Conservation (phyloP, 2,113 vertebrate species). For the Siphamia tubifer region DNA sequence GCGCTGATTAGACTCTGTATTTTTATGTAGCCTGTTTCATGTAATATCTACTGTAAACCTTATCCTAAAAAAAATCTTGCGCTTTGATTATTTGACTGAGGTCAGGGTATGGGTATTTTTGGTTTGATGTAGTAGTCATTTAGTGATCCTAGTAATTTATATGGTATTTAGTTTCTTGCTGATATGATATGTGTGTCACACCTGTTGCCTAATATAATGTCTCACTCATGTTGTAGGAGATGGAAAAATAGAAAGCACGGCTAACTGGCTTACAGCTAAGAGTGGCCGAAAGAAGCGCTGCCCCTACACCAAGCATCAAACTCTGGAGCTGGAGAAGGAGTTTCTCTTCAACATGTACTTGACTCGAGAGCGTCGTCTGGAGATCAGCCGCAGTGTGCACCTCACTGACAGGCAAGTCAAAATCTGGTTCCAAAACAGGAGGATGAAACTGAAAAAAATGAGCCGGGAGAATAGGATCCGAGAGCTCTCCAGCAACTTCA, state of each 20-base stretch:
- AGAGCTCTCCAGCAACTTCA: conserved; percentile 96
- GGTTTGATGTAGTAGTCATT: no score
- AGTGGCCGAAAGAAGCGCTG: conserved; percentile 98
- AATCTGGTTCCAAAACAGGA: conserved; percentile 99
- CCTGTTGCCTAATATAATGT: conserved; percentile 52
- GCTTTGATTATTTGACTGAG: not conserved
- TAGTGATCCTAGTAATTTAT: no score
- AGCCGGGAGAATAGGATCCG: conserved; percentile 97
- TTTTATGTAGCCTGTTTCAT: no score
- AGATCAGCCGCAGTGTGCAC: conserved; percentile 98
- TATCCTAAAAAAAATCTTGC: no score
- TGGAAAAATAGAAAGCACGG: conserved; percentile 88
- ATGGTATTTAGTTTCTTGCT: not conserved
- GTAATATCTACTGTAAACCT: no score
- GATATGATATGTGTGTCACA: not conserved
- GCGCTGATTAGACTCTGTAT: no score
- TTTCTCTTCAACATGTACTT: conserved; percentile 99
- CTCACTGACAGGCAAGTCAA: conserved; percentile 99
- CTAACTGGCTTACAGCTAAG: conserved; percentile 97
- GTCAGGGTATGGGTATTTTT: not conserved
- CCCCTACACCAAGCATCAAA: conserved; percentile 98
- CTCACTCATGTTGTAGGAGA: conserved; percentile 82
- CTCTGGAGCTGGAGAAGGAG: conserved; percentile 99
- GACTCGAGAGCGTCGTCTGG: conserved; percentile 97
- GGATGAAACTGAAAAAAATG: conserved; percentile 99